Conservation (phyloP, 2,888 invertebrate genomes). For the Portevinia maculata region DNA sequence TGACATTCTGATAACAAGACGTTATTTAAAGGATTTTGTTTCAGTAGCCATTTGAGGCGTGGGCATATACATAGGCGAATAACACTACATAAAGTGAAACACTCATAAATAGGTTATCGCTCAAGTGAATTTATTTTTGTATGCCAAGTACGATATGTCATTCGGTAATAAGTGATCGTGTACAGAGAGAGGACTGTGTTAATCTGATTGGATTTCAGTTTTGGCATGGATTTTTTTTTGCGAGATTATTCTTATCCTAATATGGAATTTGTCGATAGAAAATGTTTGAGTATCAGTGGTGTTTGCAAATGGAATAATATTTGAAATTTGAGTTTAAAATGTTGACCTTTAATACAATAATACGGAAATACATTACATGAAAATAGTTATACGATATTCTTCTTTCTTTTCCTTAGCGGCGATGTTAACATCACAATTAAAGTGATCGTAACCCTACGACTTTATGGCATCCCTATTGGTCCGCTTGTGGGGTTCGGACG, state of each 20-base stretch:
- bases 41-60: too few species aligned
- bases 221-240: background rate
- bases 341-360: too few species aligned
- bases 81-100: conserved; percentile 13
- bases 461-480: too few species aligned
- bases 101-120: conserved; percentile 54
- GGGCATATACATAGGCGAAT: too few species aligned
- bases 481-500: too few species aligned
- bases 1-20: conserved; percentile 45
- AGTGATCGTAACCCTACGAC: too few species aligned
- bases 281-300: background rate
- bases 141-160: conserved; percentile 31
- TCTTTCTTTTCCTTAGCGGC: too few species aligned
- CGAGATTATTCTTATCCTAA: too few species aligned
- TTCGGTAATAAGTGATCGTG: conserved; percentile 6
- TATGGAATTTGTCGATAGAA: background rate
- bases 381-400: too few species aligned
- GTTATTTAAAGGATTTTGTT: conserved; percentile 39
- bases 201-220: conserved; percentile 4
- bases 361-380: too few species aligned
- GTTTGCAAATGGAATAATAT: background rate
- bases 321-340: too few species aligned
- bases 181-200: conserved; percentile 1
- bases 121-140: conserved; percentile 25
- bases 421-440: too few species aligned